phyloP scores from a whole-genome alignment of 2,113 vertebrate genomes.

The Mungos mungo region DNA sequence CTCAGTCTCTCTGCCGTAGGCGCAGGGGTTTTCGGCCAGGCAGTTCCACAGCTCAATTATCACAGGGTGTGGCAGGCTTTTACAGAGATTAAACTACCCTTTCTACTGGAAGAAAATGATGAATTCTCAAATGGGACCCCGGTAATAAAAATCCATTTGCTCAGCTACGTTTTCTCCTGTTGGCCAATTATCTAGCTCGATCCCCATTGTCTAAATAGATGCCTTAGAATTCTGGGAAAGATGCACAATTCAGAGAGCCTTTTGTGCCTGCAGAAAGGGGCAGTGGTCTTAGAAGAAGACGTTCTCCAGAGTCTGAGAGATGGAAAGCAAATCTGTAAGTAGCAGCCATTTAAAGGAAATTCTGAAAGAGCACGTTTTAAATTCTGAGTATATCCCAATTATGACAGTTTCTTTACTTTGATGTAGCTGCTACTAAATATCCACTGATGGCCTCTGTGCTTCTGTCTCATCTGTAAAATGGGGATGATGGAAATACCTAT shows the following conservation, averaged over 20 bases:
- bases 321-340: background rate
- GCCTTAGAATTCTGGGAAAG: background rate
- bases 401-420: background rate
- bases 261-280: background rate
- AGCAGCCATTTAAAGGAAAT: background rate
- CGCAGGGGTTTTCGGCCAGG: background rate
- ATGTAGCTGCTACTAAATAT: background rate
- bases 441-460: background rate
- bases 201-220: background rate
- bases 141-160: slow-evolving; percentile 6
- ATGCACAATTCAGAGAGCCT: background rate
- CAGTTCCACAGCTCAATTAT: background rate
- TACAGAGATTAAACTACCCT: background rate
- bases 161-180: background rate
- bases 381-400: background rate
- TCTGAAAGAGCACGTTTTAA: slow-evolving; percentile 32
- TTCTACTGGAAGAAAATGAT: background rate
- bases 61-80: slow-evolving; percentile 23
- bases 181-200: background rate
- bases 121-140: background rate
- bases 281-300: background rate
- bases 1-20: too few relatives aligned
- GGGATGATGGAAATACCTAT: background rate
- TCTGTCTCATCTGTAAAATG: background rate
- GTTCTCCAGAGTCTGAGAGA: background rate